These are phyloP conservation scores for Paralvinella palmiformis DNA, from an alignment of 1,140 invertebrate species.

Conservation along the genomic window DNA sequence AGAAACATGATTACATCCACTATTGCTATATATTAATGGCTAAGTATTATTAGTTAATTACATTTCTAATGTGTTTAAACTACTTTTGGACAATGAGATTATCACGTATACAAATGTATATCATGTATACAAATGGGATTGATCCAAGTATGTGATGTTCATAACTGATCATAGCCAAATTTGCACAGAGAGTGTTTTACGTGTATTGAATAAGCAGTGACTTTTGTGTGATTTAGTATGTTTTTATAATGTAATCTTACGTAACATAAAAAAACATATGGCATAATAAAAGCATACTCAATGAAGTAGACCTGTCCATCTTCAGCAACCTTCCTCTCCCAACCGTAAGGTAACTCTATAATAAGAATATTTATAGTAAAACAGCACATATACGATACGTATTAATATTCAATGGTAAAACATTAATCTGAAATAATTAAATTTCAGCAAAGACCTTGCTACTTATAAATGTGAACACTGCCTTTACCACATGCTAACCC, in stretches of 20 bases:
- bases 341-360: slow-evolving; percentile 77
- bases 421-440: too few relatives aligned
- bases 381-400: too few relatives aligned
- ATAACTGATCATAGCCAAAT: not conserved
- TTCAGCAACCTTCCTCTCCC: slow-evolving; percentile 70
- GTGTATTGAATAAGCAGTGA: not conserved
- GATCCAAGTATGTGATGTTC: not conserved
- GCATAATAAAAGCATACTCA: slow-evolving; percentile 50
- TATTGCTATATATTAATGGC: too few relatives aligned
- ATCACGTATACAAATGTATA: not conserved
- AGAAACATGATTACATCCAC: too few relatives aligned
- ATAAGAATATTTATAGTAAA: too few relatives aligned
- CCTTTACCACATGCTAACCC: too few relatives aligned
- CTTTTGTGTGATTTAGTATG: not conserved
- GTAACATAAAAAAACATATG: not conserved
- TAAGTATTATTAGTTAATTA: too few relatives aligned
- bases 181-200: not conserved
- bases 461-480: too few relatives aligned
- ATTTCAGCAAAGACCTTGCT: too few relatives aligned
- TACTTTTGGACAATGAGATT: too few relatives aligned
- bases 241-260: not conserved
- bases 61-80: too few relatives aligned
- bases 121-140: not conserved
- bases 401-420: too few relatives aligned
- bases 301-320: slow-evolving; percentile 65